Evolutionary conservation across 2,113 vertebrate genomes (phyloP).

Genomic region (Phyllopteryx taeniolatus): DNA sequence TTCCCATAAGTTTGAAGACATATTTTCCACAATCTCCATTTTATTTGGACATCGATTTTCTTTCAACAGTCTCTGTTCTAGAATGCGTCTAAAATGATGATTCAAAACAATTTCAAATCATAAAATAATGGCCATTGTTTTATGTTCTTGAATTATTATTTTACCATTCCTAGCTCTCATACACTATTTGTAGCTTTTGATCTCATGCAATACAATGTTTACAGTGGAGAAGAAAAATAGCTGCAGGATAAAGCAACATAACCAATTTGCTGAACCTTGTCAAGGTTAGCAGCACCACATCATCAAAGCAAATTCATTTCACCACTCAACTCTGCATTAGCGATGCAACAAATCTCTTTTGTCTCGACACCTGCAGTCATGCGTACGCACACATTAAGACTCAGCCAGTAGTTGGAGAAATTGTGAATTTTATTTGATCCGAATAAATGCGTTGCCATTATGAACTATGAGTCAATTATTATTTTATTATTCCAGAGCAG

Average conservation of each 20-base stretch:
- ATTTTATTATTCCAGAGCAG: constrained; percentile 46
- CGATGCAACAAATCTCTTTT: constrained; percentile 7
- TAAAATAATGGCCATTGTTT: background rate
- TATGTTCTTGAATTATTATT: background rate
- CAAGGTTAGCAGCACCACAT: constrained; percentile 10
- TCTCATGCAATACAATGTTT: background rate
- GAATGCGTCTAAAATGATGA: background rate
- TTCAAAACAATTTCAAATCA: background rate
- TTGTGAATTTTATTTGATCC: constrained; percentile 56
- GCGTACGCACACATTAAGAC: background rate
- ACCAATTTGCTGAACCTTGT: constrained; percentile 18
- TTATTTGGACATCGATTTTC: background rate
- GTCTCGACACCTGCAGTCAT: constrained; percentile 5
- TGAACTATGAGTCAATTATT: constrained; percentile 61
- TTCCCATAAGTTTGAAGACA: background rate
- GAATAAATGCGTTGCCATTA: constrained; percentile 51
- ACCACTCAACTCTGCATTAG: constrained; percentile 6
- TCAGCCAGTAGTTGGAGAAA: constrained; percentile 26
- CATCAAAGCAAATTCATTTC: constrained; percentile 30
- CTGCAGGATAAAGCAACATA: constrained; percentile 23
- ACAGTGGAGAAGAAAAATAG: constrained; percentile 21
- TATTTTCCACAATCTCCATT: background rate
- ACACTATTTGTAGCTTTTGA: background rate
- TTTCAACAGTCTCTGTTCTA: background rate
- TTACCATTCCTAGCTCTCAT: background rate